Evolutionary conservation across 2,888 invertebrate species (phyloP).

Genomic region (Drosophila bunnanda): DNA sequence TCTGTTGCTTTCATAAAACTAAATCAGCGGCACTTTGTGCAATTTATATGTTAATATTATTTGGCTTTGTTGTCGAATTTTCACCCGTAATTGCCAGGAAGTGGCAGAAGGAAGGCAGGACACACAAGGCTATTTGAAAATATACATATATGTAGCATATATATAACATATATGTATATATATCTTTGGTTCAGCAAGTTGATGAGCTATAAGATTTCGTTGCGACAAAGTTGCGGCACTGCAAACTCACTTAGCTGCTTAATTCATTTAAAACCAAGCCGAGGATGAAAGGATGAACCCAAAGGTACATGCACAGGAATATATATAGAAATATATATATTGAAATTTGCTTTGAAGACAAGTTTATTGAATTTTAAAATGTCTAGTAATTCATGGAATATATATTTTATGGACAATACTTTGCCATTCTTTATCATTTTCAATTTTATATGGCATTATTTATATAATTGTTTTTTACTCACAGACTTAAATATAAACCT

Average conservation of each 20-base stretch:
- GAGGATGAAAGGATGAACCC: slow-evolving; percentile 8
- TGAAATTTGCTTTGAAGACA: neutral
- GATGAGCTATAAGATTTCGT: slow-evolving; percentile 69
- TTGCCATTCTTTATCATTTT: neutral
- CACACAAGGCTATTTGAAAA: slow-evolving; percentile 6
- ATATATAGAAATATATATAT: neutral
- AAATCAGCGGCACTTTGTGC: slow-evolving; percentile 78
- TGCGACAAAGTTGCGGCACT: slow-evolving; percentile 31
- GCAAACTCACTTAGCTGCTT: slow-evolving; percentile 48
- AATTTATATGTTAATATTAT: slow-evolving; percentile 81
- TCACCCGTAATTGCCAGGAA: slow-evolving; percentile 58
- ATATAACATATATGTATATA: too few relatives aligned
- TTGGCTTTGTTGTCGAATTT: slow-evolving; percentile 72
- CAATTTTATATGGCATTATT: neutral
- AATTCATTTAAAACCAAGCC: slow-evolving; percentile 59
- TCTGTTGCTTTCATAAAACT: slow-evolving; percentile 59
- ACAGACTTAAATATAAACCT: slow-evolving; percentile 22
- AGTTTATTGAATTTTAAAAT: neutral
- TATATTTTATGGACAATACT: too few relatives aligned
- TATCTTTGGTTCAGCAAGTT: slow-evolving; percentile 45
- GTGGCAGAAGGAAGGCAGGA: neutral
- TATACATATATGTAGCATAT: neutral
- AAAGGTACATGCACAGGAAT: neutral
- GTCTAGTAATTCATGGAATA: too few relatives aligned
- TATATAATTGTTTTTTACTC: too few relatives aligned